Conservation (phyloP, 1,140 invertebrate species). For the Eubasilissa regina region DNA sequence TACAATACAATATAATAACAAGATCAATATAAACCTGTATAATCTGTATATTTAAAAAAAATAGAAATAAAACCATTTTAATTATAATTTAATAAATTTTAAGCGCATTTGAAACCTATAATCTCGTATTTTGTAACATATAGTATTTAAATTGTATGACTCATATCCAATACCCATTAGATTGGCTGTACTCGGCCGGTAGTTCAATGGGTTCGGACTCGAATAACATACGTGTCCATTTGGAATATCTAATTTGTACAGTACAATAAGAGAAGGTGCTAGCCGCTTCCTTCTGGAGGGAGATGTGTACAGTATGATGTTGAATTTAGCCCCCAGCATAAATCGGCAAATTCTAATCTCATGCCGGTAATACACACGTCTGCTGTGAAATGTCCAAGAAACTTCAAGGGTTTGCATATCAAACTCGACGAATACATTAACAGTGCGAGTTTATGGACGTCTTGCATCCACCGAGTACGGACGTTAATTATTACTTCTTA, state of each 20-base stretch:
- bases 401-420: slow-evolving; percentile 36
- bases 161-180: neutral
- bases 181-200: slow-evolving; percentile 43
- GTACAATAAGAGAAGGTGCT: slow-evolving; percentile 55
- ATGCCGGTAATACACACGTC: slow-evolving; percentile 42
- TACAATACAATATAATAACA: too few species aligned
- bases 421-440: neutral
- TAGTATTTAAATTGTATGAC: too few species aligned
- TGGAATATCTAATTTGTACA: slow-evolving; percentile 61
- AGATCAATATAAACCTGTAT: too few species aligned
- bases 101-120: too few species aligned
- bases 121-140: too few species aligned
- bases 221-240: slow-evolving; percentile 59
- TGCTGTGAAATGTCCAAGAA: slow-evolving; percentile 29
- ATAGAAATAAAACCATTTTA: too few species aligned
- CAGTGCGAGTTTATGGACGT: slow-evolving; percentile 7
- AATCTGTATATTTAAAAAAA: too few species aligned
- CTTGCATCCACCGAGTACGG: neutral
- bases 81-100: too few species aligned
- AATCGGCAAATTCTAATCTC: slow-evolving; percentile 58
- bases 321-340: slow-evolving; percentile 15
- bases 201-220: slow-evolving; percentile 52
- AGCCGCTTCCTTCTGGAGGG: slow-evolving; percentile 34
- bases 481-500: too few species aligned
- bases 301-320: slow-evolving; percentile 15